Evolutionary conservation across 1,140 invertebrate genomes (phyloP), one percentile per base, ranked within the genome.

Genomic region (Gryllus bimaculatus): DNA sequence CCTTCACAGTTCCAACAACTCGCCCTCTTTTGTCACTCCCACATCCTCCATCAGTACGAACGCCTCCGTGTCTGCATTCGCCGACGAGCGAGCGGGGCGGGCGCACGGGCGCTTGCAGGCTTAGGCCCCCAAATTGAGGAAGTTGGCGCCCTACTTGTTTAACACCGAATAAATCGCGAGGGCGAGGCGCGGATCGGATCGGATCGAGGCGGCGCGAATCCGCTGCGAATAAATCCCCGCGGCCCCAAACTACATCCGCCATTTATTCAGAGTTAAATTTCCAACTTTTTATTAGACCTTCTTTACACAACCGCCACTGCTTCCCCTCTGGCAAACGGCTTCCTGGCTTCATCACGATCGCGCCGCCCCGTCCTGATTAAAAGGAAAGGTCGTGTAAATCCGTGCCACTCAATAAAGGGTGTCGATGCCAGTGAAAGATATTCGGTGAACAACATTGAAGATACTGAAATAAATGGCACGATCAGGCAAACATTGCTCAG

Each of bases 261-360:
- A 66, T 66, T 66, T 66, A 66, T 66, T 66, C 54, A 66, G 54
- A 66, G 54, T 66, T 66, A 66, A 66, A 66, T 66, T 66, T 66
- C 54, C 10, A 66, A 66, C 54, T 66, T 66, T 66, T 66, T 66
- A 66, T 66, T 66, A 66, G 54, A 66, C 54, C 10, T 66, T 66
- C 54, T 66, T 66, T 18, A 18, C 54, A 66, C 54, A 66, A 66
- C 10, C 26, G 26, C 1, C 26, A 5, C 26, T 39, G 26, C 26
- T 39, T 39, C 26, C 26, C 26, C 54, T 66, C 10, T 3, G 54
- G 54, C 54, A 18, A 66, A 66, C 10, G 18, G 3, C 10, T 3
- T 13, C 3, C 10, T 66, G 54, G 54, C 10, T 66, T 66, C 54
- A 10, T 7, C 10, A 7, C 10, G 54, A 66, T 66, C 54, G 7